Evolutionary conservation across 2,113 vertebrate species (phyloP).

Genomic region (Heteronetta atricapilla): DNA sequence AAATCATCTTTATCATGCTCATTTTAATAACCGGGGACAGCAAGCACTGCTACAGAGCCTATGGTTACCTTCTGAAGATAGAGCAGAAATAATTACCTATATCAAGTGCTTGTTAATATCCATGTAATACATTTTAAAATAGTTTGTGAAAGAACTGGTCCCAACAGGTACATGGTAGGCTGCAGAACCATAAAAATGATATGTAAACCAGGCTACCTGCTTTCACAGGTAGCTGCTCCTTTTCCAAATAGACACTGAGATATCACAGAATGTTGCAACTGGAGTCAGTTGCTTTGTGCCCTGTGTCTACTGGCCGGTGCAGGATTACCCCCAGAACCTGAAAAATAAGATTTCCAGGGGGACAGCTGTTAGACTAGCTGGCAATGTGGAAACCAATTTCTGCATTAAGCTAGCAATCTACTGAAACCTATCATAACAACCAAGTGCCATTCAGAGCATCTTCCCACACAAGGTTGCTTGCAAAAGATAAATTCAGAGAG

Average conservation of each 20-base stretch:
- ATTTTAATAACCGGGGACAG: neutral
- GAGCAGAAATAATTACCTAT: neutral
- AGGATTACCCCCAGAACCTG: neutral
- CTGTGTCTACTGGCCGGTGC: neutral
- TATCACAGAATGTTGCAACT: rapidly evolving
- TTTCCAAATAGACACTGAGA: neutral
- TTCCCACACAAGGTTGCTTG: neutral
- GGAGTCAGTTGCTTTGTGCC: neutral
- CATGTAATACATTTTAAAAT: neutral
- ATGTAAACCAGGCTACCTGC: neutral
- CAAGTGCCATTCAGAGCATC: neutral
- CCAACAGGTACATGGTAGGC: neutral
- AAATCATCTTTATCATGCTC: neutral
- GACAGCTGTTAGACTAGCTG: neutral
- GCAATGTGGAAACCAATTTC: neutral
- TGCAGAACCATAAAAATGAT: neutral
- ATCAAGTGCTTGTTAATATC: neutral
- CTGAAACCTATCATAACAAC: neutral
- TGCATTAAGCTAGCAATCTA: neutral
- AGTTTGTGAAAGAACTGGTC: neutral
- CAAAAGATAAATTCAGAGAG: neutral
- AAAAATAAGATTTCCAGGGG: neutral
- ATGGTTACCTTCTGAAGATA: neutral
- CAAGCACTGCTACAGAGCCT: neutral
- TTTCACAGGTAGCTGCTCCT: neutral